Evolutionary conservation across 2,797 vertebrate genomes (phyloP).

Genomic region (Syndactyla subalaris): DNA sequence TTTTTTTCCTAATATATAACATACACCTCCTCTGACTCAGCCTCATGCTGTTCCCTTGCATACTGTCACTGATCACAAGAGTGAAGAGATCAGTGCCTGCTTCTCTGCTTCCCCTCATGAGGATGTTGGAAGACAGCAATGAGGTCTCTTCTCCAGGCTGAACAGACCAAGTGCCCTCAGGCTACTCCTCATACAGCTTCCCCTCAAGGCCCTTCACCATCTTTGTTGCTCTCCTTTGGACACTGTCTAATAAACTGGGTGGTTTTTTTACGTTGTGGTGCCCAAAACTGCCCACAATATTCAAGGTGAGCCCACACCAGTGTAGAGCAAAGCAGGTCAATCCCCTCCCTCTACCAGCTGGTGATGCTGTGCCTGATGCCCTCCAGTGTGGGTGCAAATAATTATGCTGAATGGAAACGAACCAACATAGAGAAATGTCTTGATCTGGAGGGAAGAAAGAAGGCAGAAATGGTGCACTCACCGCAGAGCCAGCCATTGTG

Average conservation of each 20-base stretch:
- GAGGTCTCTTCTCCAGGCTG: background rate
- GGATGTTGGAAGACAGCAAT: background rate
- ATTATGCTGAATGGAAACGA: too few species aligned
- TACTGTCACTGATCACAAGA: background rate
- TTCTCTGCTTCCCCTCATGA: background rate
- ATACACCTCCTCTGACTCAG: background rate
- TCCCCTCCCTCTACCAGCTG: accelerated
- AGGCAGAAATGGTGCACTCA: too few species aligned
- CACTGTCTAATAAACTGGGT: background rate
- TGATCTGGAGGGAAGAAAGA: too few species aligned
- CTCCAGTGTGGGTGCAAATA: too few species aligned
- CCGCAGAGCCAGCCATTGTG: too few species aligned
- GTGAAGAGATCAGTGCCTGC: background rate
- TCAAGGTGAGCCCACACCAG: accelerated
- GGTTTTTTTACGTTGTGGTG: background rate
- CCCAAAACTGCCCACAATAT: background rate
- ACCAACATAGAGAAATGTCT: too few species aligned
- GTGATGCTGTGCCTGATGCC: accelerated
- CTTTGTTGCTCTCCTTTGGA: background rate
- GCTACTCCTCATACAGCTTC: background rate
- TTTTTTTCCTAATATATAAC: background rate
- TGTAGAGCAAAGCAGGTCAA: accelerated
- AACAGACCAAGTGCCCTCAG: background rate
- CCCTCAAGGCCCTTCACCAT: background rate
- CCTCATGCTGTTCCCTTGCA: background rate